These are phyloP conservation scores for Notechis scutatus DNA, from an alignment of 2,113 vertebrate species.

Conservation along the genomic window DNA sequence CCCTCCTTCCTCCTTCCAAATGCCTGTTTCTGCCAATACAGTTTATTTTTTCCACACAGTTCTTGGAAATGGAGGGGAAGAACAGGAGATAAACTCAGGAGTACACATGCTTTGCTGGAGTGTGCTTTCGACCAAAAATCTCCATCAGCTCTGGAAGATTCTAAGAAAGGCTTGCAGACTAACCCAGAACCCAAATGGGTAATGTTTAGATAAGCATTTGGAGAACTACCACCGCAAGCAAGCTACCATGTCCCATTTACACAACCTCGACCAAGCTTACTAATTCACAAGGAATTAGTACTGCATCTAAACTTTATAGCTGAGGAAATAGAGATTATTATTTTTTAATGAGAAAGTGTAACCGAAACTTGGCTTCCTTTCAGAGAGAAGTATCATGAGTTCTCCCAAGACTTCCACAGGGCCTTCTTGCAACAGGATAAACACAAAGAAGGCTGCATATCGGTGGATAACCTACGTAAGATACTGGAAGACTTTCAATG, in stretches of 20 bases:
- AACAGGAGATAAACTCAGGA: neutral
- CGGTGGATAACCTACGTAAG: slow-evolving; percentile 44
- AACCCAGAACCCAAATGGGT: neutral
- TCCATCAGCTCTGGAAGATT: neutral
- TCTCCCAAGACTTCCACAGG: slow-evolving; percentile 56
- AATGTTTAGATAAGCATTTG: neutral
- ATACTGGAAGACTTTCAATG: slow-evolving; percentile 45
- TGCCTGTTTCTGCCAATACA: neutral
- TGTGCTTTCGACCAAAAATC: neutral
- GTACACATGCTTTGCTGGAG: neutral
- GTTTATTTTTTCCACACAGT: neutral
- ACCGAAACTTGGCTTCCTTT: slow-evolving; percentile 51
- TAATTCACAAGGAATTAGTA: neutral
- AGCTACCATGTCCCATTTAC: neutral
- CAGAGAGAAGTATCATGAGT: slow-evolving; percentile 62
- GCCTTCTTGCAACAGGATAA: slow-evolving; percentile 41
- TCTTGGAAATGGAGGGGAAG: neutral
- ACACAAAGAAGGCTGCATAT: slow-evolving; percentile 33
- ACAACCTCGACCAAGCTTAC: neutral
- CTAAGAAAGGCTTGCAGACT: neutral
- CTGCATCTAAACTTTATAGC: neutral
- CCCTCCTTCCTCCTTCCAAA: neutral
- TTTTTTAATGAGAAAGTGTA: slow-evolving; percentile 34
- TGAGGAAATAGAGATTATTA: neutral
- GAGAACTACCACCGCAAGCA: neutral